Conservation (phyloP, 2,888 invertebrate genomes). For the Busseola fusca region DNA sequence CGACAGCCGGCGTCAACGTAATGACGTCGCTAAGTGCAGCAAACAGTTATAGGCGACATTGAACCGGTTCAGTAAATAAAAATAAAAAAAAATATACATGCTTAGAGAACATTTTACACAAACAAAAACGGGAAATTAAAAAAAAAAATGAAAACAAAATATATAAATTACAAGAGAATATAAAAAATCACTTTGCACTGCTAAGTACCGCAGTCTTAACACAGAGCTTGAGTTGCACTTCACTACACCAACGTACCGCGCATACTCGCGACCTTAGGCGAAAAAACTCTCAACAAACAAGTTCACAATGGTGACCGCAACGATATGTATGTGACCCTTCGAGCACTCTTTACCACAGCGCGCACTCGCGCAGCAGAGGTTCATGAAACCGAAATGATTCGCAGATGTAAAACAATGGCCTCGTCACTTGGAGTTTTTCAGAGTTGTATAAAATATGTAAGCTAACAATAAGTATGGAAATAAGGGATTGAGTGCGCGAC, state of each 20-base stretch:
- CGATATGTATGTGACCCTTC: neutral
- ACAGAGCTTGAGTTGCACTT: neutral
- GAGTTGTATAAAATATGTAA: slow-evolving; percentile 1
- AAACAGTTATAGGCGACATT: too few relatives aligned
- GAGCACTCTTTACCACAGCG: neutral
- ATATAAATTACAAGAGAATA: too few relatives aligned
- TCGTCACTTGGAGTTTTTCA: neutral
- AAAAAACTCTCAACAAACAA: neutral
- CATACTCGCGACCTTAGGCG: too few relatives aligned
- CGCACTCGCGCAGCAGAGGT: neutral
- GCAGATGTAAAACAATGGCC: too few relatives aligned
- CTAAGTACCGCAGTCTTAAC: neutral
- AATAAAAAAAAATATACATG: too few relatives aligned
- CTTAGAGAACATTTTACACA: too few relatives aligned
- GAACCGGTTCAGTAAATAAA: too few relatives aligned
- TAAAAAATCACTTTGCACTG: too few relatives aligned
- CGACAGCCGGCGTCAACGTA: too few relatives aligned
- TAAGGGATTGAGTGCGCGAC: neutral
- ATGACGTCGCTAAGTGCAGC: too few relatives aligned
- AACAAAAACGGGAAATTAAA: too few relatives aligned
- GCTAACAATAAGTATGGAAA: neutral
- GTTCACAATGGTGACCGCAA: neutral
- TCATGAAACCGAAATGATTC: neutral
- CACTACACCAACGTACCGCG: neutral
- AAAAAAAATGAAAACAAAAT: too few relatives aligned